Conservation (phyloP, 2,113 vertebrate genomes). For the Gila orcuttii region DNA sequence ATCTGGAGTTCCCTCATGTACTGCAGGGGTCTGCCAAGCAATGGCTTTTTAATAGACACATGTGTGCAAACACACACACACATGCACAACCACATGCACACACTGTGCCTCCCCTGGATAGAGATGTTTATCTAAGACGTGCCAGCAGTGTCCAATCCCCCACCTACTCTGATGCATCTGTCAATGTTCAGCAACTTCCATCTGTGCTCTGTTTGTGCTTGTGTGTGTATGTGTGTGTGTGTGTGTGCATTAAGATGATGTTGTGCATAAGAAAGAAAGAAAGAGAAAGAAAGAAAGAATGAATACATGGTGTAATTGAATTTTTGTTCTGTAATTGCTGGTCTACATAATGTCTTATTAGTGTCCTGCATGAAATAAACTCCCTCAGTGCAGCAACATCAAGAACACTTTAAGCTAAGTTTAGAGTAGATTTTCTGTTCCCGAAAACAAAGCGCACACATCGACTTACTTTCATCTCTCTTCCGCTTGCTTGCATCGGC, state of each 20-base stretch:
- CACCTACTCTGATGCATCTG: constrained; percentile 66
- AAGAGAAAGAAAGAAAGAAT: background rate
- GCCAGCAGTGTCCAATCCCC: constrained; percentile 67
- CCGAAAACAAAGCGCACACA: background rate
- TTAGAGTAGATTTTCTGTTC: background rate
- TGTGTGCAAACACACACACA: constrained; percentile 43
- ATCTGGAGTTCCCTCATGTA: constrained; percentile 72
- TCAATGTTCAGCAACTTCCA: constrained; percentile 58
- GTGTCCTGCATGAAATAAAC: background rate
- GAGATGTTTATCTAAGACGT: constrained; percentile 63
- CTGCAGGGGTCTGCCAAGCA: constrained; percentile 51
- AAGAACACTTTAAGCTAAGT: background rate
- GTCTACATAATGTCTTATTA: constrained; percentile 6
- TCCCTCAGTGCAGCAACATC: background rate
- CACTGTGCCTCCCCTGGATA: constrained; percentile 63
- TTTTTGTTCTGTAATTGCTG: background rate
- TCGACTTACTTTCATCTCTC: constrained; percentile 89
- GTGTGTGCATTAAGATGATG: constrained; percentile 56
- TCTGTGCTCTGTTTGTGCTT: constrained; percentile 60
- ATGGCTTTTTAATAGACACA: constrained; percentile 62
- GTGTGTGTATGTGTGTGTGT: constrained; percentile 54
- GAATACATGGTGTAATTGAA: background rate
- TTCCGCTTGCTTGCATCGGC: constrained; percentile 94
- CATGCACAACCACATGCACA: constrained; percentile 34
- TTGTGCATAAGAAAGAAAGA: constrained; percentile 37